phyloP scores from a whole-genome alignment of 1,140 invertebrate genomes.

The Saccostrea cuccullata region DNA sequence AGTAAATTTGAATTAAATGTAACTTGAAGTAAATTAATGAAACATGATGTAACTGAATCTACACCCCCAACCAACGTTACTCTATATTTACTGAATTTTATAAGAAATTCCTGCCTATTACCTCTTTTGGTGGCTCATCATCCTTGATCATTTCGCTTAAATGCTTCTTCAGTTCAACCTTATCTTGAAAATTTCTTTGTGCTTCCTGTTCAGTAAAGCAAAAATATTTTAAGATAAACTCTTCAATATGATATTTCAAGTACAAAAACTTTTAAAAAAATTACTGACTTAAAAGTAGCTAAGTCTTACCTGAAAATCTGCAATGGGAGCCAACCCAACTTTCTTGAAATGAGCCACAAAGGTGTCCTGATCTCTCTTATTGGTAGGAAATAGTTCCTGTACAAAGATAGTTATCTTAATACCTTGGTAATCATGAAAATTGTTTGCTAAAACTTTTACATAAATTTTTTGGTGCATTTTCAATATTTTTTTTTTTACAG shows the following conservation, averaged over 20 bases:
- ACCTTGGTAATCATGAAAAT: neutral
- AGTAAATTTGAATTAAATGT: neutral
- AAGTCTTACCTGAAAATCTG: conserved; percentile 86
- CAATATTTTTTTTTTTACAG: too few relatives aligned
- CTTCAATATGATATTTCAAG: neutral
- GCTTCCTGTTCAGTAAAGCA: neutral
- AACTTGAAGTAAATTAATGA: neutral
- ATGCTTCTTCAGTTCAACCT: conserved; percentile 15
- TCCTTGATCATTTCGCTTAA: conserved; percentile 85
- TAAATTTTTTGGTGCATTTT: too few relatives aligned
- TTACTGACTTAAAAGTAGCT: neutral
- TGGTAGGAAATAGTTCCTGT: conserved; percentile 94
- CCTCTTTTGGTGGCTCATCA: conserved; percentile 81
- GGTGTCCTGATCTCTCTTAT: conserved; percentile 93
- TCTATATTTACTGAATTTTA: too few relatives aligned
- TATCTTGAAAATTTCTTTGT: conserved; percentile 21
- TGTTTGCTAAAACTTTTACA: too few relatives aligned
- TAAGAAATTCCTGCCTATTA: conserved; percentile 40
- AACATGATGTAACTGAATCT: too few relatives aligned
- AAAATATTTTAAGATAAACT: neutral
- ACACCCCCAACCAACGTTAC: too few relatives aligned
- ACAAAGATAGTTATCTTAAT: conserved; percentile 53
- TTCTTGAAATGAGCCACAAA: conserved; percentile 91
- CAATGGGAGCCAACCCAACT: conserved; percentile 90
- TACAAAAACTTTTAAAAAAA: neutral